phyloP scores from a whole-genome alignment of 2,113 vertebrate genomes.

The Oreotrochilus melanogaster region DNA sequence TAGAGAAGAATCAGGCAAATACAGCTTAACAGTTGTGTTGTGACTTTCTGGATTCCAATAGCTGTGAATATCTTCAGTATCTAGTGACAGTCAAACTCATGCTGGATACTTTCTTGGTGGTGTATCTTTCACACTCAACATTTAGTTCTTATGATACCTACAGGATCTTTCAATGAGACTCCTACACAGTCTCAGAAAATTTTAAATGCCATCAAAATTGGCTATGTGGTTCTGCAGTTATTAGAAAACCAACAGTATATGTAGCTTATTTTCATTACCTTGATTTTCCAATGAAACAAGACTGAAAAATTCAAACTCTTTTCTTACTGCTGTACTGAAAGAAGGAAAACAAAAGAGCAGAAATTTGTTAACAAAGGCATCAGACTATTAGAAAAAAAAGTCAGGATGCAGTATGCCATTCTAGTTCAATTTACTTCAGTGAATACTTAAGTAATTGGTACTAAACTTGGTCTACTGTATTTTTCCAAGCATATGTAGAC shows the following conservation, averaged over 20 bases:
- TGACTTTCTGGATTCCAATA: neutral
- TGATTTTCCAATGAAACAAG: neutral
- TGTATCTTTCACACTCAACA: fast-evolving
- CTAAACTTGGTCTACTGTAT: neutral
- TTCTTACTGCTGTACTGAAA: neutral
- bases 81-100: neutral
- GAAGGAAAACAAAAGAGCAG: neutral
- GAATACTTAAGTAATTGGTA: neutral
- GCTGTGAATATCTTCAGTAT: neutral
- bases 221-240: neutral
- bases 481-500: neutral
- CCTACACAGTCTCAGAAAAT: neutral
- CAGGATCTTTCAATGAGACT: neutral
- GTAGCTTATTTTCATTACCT: neutral
- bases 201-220: neutral
- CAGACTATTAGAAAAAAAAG: neutral
- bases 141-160: neutral
- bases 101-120: neutral
- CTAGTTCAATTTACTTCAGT: neutral
- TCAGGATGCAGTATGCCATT: neutral
- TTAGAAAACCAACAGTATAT: neutral
- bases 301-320: neutral
- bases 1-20: neutral
- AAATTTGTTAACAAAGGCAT: neutral
- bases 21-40: neutral